Conservation (phyloP, 2,797 vertebrate genomes). For the Acipenser ruthenus region DNA sequence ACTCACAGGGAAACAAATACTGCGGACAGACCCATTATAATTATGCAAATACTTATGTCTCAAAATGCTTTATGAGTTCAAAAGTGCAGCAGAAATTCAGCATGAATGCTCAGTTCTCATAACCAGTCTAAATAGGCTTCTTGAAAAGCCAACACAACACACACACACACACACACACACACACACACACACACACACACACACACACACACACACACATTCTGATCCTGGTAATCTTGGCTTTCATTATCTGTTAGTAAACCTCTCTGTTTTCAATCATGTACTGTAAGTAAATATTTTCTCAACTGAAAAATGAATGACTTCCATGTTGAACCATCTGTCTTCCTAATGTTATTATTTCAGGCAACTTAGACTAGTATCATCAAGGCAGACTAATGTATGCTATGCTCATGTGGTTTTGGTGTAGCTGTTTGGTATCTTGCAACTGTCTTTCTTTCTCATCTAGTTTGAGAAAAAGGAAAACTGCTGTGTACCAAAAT, state of each 20-base stretch:
- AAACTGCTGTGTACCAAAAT: too few relatives aligned
- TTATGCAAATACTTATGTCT: background rate
- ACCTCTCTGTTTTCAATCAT: background rate
- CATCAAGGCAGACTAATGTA: too few relatives aligned
- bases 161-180: background rate
- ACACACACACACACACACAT: background rate
- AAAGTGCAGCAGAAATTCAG: background rate
- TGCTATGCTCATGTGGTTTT: too few relatives aligned
- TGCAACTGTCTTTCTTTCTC: conserved; percentile 48
- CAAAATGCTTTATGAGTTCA: background rate
- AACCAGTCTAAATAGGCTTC: too few relatives aligned
- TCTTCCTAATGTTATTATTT: conserved; percentile 3
- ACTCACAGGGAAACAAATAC: too few relatives aligned
- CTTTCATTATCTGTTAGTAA: background rate
- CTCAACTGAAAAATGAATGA: background rate
- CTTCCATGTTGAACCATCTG: background rate
- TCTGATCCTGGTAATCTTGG: background rate
- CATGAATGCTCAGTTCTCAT: too few relatives aligned
- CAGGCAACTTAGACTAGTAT: background rate
- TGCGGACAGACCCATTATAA: too few relatives aligned
- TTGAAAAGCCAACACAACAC: too few relatives aligned
- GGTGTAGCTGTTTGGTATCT: conserved; percentile 32
- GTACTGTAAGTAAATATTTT: background rate
- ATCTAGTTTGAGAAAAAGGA: too few relatives aligned
- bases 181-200: background rate